Evolutionary conservation across 1,140 invertebrate species (phyloP).

Genomic region (Drosophila setifemur): DNA sequence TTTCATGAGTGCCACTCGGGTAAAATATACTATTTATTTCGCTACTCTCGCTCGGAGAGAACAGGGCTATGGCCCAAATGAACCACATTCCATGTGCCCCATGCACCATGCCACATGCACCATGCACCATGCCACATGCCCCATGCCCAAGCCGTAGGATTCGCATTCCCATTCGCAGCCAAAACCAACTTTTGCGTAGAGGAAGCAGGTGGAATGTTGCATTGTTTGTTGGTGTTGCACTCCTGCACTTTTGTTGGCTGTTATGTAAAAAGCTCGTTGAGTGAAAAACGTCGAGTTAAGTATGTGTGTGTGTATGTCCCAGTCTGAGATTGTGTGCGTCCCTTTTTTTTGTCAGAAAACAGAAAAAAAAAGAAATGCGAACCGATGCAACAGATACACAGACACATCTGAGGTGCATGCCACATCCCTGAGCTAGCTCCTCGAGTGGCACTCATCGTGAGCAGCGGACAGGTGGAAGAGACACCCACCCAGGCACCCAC

Average conservation of each 20-base stretch:
- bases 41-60: constrained; percentile 46
- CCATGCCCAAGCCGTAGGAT: too few species aligned
- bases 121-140: too few species aligned
- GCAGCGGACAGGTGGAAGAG: constrained; percentile 21
- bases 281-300: constrained; percentile 80
- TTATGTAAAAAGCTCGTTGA: constrained; percentile 76
- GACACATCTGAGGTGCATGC: constrained; percentile 9
- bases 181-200: constrained; percentile 72
- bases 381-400: constrained; percentile 44
- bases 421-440: constrained; percentile 39
- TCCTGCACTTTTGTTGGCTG: constrained; percentile 72
- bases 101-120: too few species aligned
- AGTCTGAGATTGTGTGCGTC: not conserved
- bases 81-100: constrained; percentile 72
- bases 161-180: too few species aligned
- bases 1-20: constrained; percentile 78
- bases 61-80: constrained; percentile 59
- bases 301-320: constrained; percentile 59
- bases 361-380: constrained; percentile 29
- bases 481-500: not conserved
- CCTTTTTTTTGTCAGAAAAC: constrained; percentile 1
- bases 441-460: constrained; percentile 76
- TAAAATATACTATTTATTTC: constrained; percentile 81
- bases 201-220: constrained; percentile 47
- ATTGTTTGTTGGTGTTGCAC: constrained; percentile 71